Evolutionary conservation across 2,888 invertebrate genomes (phyloP), one percentile per base, ranked within the genome.

Genomic region (Drosophila conformis): DNA sequence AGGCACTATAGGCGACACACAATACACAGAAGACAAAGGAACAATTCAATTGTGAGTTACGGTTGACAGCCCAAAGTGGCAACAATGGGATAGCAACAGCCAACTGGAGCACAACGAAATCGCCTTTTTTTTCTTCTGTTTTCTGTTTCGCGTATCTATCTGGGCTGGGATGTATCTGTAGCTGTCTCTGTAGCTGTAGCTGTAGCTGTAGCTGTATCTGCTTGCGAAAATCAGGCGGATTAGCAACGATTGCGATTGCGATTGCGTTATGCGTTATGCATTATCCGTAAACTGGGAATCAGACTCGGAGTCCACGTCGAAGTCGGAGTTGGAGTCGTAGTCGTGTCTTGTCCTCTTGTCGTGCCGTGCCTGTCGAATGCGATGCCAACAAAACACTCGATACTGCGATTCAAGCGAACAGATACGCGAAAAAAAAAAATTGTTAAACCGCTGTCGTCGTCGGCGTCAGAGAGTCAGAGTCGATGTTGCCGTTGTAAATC

Each of bases 21-120:
- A 40, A 38, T n/a, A 53, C 65, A 73, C n/a, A 21, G 51, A 21
- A 77, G 70, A 87, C 86, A 86, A 86, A 87, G 85, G 87, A 83
- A 88, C 88, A 88, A 86, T 87, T 87, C 88, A 87, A 88, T 84
- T 87, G 88, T 83, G 86, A 87, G 81, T 84, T 87, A 87, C 86
- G 85, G 85, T 64, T 83, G 85, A 87, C 85, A 84, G 87, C 42
- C 67, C 63, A 52, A 64, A 64, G 72, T 73, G 74, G 73, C 83
- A 82, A 84, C 85, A 85, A 87, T 83, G 84, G 83, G 74, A n/a
- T 74, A 70, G 82, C 57, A 57, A 57, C 56, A 56, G n/a, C 56
- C 56, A 82, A 84, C 71, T 82, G 77, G 71, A 78, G 78, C 84
- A 82, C 82, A 78, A 68, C 76, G 35, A 56, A 31, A 67, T 46